phyloP scores from a whole-genome alignment of 2,888 invertebrate species.

The Stenodera caucasica region DNA sequence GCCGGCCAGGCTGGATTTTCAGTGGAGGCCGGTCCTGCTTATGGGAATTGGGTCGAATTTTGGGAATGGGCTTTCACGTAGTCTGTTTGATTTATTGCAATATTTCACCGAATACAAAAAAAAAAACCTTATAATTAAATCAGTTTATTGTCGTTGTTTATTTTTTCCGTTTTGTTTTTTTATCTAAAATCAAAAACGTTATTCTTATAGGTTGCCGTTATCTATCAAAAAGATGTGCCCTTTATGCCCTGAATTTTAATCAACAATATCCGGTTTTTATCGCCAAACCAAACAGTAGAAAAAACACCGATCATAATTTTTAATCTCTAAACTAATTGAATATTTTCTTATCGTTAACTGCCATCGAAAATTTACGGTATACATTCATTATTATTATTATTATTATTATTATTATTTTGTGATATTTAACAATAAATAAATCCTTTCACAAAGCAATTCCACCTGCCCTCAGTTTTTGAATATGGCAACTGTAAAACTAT shows the following conservation, averaged over 20 bases:
- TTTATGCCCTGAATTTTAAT: conserved; percentile 5
- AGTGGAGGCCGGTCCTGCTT: too few species aligned
- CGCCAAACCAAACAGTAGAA: neutral
- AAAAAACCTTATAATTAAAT: neutral
- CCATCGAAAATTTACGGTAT: neutral
- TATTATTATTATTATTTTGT: neutral
- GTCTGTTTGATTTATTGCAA: neutral
- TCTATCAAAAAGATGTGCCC: neutral
- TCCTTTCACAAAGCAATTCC: conserved; percentile 7
- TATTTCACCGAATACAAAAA: neutral
- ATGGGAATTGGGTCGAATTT: conserved; percentile 1
- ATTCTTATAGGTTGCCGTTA: neutral
- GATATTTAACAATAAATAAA: conserved; percentile 1
- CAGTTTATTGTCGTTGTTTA: neutral
- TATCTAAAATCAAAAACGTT: neutral
- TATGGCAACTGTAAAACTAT: neutral
- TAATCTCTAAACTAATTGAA: conserved; percentile 7
- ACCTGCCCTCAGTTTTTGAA: neutral
- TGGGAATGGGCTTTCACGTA: neutral
- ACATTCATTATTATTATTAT: too few species aligned
- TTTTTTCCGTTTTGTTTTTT: neutral
- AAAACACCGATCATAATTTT: neutral
- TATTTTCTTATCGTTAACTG: neutral
- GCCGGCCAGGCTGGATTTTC: too few species aligned
- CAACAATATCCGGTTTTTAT: neutral